Percentiles rank a stretch among this genome's conserved stretches.
Conservation (phyloP, 1,140 invertebrate species). For the Platorchestia sp. region DNA sequence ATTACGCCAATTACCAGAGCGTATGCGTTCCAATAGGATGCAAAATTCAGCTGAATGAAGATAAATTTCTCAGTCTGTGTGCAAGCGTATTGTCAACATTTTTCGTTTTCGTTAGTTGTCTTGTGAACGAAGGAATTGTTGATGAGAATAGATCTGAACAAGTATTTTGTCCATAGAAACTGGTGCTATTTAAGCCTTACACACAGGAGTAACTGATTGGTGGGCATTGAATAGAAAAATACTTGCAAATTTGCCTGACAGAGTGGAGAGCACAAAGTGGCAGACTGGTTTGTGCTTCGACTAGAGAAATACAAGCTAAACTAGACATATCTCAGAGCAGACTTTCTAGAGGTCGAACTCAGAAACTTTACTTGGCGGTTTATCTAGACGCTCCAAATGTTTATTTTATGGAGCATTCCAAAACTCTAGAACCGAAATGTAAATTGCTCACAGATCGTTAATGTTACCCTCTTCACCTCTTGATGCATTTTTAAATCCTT, state of each 20-base stretch:
- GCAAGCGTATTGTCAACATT: neutral
- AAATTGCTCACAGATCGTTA: neutral
- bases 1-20: neutral
- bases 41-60: neutral
- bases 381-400: too few relatives aligned
- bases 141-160: too few relatives aligned
- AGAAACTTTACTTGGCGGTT: too few relatives aligned
- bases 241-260: neutral
- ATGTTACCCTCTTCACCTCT: too few relatives aligned
- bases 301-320: neutral
- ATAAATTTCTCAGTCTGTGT: neutral
- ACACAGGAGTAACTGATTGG: neutral
- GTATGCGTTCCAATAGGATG: neutral
- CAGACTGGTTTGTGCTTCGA: neutral
- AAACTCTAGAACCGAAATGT: neutral
- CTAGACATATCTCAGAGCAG: neutral
- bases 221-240: neutral
- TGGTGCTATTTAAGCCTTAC: neutral
- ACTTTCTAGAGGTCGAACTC: neutral
- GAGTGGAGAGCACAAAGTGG: neutral
- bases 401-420: too few relatives aligned
- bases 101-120: neutral
- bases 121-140: neutral
- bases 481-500: too few relatives aligned
- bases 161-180: neutral